These are phyloP conservation scores for Epinotia nisella DNA, from an alignment of 2,888 invertebrate genomes.

Conservation along the genomic window DNA sequence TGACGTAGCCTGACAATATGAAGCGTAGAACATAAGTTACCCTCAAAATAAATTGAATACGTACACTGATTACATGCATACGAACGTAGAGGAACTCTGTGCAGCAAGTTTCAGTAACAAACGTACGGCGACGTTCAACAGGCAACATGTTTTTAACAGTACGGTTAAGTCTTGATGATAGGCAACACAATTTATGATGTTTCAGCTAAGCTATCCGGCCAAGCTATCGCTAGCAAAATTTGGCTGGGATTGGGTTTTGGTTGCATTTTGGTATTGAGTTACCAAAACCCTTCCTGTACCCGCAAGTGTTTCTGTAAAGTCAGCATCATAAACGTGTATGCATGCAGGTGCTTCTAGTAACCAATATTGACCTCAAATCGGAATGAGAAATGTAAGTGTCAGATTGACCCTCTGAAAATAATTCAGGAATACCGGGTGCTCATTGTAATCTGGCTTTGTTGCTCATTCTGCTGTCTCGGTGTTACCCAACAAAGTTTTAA, in stretches of 20 bases:
- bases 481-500: slow-evolving; percentile 56
- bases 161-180: background rate
- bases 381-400: too few relatives aligned
- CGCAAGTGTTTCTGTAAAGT: too few relatives aligned
- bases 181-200: too few relatives aligned
- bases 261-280: too few relatives aligned
- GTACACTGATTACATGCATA: slow-evolving; percentile 6
- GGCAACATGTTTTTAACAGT: background rate
- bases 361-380: too few relatives aligned
- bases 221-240: too few relatives aligned
- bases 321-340: too few relatives aligned
- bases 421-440: slow-evolving; percentile 13
- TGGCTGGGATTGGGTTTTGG: too few relatives aligned
- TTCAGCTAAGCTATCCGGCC: too few relatives aligned
- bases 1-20: too few relatives aligned
- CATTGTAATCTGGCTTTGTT: slow-evolving; percentile 41
- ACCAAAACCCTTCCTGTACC: too few relatives aligned
- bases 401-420: background rate
- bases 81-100: background rate
- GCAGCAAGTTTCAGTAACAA: slow-evolving; percentile 23
- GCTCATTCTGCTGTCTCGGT: slow-evolving; percentile 38
- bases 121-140: background rate
- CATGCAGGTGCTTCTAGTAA: too few relatives aligned
- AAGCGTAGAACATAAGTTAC: background rate
- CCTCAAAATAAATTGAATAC: background rate